Conservation (phyloP, 2,797 vertebrate species). For the Synanceia verrucosa region DNA sequence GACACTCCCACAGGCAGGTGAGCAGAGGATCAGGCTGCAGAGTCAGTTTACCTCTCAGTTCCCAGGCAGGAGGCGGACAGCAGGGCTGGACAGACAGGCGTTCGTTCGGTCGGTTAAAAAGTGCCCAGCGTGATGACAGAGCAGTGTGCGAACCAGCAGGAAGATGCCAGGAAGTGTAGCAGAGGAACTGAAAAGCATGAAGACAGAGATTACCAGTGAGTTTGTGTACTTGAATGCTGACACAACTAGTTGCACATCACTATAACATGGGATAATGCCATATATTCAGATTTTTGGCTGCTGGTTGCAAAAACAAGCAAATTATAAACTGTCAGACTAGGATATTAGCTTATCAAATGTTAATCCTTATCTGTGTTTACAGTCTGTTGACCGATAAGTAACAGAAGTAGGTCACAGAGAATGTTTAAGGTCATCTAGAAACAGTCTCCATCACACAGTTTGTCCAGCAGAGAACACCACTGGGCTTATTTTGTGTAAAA, state of each 20-base stretch:
- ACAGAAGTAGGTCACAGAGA: neutral
- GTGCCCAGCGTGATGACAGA: slow-evolving; percentile 40
- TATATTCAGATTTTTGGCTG: neutral
- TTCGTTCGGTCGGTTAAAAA: neutral
- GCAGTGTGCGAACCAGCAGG: slow-evolving; percentile 28
- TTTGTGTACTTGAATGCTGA: neutral
- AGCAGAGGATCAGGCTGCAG: slow-evolving; percentile 29
- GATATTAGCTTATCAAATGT: neutral
- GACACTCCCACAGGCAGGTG: slow-evolving; percentile 58
- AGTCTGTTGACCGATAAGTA: neutral
- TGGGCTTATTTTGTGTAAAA: too few relatives aligned
- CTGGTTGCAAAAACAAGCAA: neutral
- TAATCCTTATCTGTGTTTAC: neutral
- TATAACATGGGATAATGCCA: neutral
- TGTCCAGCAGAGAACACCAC: neutral
- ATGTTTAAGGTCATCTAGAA: neutral
- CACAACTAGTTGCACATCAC: too few relatives aligned
- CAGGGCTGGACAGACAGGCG: neutral
- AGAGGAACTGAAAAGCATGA: slow-evolving; percentile 22
- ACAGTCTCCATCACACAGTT: neutral
- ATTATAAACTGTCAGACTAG: too few relatives aligned
- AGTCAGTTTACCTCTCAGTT: slow-evolving; percentile 3
- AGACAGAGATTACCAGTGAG: slow-evolving; percentile 59
- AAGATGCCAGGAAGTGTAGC: slow-evolving; percentile 38
- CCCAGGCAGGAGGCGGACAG: neutral